A percentile compares a stretch with the other conserved stretches of the same genome.
phyloP scores from a whole-genome alignment of 1,140 invertebrate genomes.

The Trypoxylus dichotomus region DNA sequence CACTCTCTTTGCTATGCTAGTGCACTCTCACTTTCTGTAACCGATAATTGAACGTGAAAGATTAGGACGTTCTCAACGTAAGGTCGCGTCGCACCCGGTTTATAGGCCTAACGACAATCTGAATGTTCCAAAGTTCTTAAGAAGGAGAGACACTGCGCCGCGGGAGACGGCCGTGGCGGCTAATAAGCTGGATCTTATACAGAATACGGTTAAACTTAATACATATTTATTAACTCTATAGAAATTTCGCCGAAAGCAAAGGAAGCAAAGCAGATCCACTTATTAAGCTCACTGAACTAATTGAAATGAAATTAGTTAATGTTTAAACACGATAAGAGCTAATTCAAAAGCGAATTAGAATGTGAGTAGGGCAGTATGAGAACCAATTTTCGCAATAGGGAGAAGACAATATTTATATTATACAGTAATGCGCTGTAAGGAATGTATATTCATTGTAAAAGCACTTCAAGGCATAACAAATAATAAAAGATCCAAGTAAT shows the following conservation, averaged over 20 bases:
- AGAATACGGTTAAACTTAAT: constrained; percentile 11
- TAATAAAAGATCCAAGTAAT: no score
- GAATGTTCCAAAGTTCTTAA: not conserved
- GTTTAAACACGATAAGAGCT: constrained; percentile 3
- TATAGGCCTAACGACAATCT: not conserved
- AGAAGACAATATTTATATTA: no score
- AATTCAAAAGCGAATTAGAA: not conserved
- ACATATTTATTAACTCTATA: constrained; percentile 8
- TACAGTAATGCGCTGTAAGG: no score
- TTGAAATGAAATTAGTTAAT: constrained; percentile 2
- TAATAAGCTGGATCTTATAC: not conserved
- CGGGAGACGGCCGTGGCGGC: not conserved
- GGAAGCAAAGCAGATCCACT: not conserved
- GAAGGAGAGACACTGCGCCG: not conserved
- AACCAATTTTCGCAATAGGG: not conserved
- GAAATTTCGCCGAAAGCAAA: not conserved
- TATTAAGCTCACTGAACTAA: not conserved
- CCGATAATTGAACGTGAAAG: not conserved
- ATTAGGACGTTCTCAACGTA: not conserved
- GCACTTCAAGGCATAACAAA: no score
- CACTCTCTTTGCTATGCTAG: not conserved
- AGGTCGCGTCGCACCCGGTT: not conserved
- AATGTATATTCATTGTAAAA: no score
- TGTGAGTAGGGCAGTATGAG: not conserved
- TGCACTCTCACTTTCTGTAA: not conserved